Percentiles rank a stretch among this genome's conserved stretches.
Evolutionary conservation across 2,888 invertebrate species (phyloP).

Genomic region (Anticlea derivata): DNA sequence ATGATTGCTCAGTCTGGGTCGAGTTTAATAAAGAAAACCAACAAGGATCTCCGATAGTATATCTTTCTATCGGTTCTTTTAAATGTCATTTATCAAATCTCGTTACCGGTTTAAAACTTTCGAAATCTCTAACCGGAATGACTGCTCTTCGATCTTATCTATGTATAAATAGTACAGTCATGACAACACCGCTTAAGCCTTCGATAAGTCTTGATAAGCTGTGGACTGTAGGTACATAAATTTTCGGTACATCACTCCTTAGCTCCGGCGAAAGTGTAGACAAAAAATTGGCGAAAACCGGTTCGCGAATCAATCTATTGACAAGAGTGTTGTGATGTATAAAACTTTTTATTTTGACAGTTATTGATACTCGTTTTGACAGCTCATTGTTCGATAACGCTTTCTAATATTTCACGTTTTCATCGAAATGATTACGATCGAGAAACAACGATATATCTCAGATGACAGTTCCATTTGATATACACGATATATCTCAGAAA

Average conservation of each 20-base stretch:
- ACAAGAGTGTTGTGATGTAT: constrained; percentile 15
- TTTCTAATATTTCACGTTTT: constrained; percentile 32
- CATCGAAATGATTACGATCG: constrained; percentile 21
- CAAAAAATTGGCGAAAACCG: constrained; percentile 26
- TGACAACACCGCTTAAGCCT: constrained; percentile 14
- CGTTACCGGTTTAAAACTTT: constrained; percentile 30
- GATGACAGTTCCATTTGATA: constrained; percentile 31
- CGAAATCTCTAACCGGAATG: constrained; percentile 33
- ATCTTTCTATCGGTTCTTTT: constrained; percentile 11
- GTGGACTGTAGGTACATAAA: neutral
- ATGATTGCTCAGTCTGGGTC: neutral
- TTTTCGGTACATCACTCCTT: constrained; percentile 11
- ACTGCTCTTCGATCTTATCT: constrained; percentile 26
- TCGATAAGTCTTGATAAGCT: constrained; percentile 3
- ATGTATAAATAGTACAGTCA: constrained; percentile 5
- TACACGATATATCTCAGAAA: no score
- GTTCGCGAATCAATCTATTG: constrained; percentile 21
- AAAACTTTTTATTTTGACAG: constrained; percentile 27
- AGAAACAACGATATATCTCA: constrained; percentile 19
- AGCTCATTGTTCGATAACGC: constrained; percentile 36
- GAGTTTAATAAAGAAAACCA: constrained; percentile 2
- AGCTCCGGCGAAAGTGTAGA: constrained; percentile 30
- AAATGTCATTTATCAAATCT: constrained; percentile 29
- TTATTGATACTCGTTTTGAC: constrained; percentile 28
- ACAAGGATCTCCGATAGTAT: constrained; percentile 21